Percentiles rank a stretch among this genome's conserved stretches.
These are phyloP conservation scores for Anabacerthia variegaticeps DNA, from an alignment of 2,797 vertebrate species.

Conservation along the genomic window DNA sequence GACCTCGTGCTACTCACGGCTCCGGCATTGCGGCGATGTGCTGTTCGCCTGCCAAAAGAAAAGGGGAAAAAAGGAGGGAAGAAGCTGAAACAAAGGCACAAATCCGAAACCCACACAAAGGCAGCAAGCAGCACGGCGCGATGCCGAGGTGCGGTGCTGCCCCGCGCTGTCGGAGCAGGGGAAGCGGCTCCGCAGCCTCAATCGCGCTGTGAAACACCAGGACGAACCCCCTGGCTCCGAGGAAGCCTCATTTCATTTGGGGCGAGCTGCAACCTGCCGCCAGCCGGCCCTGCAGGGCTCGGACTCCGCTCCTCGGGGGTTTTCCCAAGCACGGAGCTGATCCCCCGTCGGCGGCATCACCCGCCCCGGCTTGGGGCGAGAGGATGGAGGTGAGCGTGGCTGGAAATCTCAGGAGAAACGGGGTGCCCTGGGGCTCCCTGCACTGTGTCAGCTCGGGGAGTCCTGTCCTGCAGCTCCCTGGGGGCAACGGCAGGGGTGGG, in stretches of 20 bases:
- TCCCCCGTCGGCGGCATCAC: not conserved
- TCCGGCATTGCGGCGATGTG: slow-evolving; percentile 69
- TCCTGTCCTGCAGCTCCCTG: not conserved
- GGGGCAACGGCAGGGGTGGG: accelerated
- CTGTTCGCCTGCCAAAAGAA: not conserved
- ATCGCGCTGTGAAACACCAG: accelerated
- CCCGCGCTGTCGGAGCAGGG: not conserved
- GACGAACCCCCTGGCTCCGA: accelerated
- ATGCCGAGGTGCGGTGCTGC: slow-evolving; percentile 16
- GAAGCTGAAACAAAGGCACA: not conserved
- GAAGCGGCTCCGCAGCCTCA: not conserved
- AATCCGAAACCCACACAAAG: accelerated
- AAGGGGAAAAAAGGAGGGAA: not conserved
- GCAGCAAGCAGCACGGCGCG: accelerated
- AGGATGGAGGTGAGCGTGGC: accelerated
- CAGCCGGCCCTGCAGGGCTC: not conserved
- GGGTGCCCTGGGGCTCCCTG: accelerated
- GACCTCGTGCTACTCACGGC: slow-evolving; percentile 66
- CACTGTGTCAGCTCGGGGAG: accelerated
- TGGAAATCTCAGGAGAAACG: not conserved
- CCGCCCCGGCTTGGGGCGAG: not conserved
- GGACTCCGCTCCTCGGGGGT: not conserved
- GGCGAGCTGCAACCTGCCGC: not conserved
- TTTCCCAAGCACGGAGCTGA: not conserved
- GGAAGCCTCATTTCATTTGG: accelerated